phyloP scores from a whole-genome alignment of 2,113 vertebrate species.

The Lampris megalopsis region DNA sequence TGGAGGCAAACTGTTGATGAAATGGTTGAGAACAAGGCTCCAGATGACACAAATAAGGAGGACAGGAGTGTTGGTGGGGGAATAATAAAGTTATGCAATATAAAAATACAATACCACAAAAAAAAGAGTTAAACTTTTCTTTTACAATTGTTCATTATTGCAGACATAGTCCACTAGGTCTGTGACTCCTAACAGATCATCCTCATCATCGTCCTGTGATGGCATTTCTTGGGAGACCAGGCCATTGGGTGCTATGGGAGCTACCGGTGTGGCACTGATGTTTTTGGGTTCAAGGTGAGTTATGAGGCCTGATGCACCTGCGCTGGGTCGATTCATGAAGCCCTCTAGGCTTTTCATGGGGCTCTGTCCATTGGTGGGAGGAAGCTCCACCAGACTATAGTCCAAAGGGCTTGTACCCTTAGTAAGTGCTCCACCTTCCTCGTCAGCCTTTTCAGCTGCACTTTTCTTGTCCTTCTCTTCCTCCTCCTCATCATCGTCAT shows the following conservation, averaged over 20 bases:
- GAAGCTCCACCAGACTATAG: slow-evolving; percentile 86
- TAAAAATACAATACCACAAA: slow-evolving; percentile 81
- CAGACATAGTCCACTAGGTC: slow-evolving; percentile 99
- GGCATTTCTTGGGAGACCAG: slow-evolving; percentile 84
- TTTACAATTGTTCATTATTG: slow-evolving; percentile 99
- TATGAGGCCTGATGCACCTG: slow-evolving; percentile 23
- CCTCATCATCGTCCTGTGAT: slow-evolving; percentile 93
- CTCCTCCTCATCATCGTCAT: slow-evolving; percentile 77
- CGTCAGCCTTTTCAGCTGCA: slow-evolving; percentile 79
- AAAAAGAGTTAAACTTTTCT: slow-evolving; percentile 37
- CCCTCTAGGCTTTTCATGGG: slow-evolving; percentile 86
- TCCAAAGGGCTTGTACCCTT: slow-evolving; percentile 89
- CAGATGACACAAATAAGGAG: slow-evolving; percentile 24
- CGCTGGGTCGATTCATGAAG: slow-evolving; percentile 16
- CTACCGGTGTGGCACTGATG: slow-evolving; percentile 72
- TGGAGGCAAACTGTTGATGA: slow-evolving; percentile 10
- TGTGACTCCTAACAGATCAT: slow-evolving; percentile 97
- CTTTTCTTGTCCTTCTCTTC: slow-evolving; percentile 31
- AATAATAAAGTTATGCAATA: slow-evolving; percentile 74
- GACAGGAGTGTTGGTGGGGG: slow-evolving; percentile 56
- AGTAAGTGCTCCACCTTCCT: slow-evolving; percentile 84
- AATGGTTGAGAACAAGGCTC: slow-evolving; percentile 26
- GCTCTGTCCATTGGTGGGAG: slow-evolving; percentile 92
- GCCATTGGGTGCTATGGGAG: slow-evolving; percentile 85
- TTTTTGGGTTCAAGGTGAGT: slow-evolving; percentile 83